Base-by-base conservation (phyloP, 2,113 vertebrate species). In the Balaeniceps rex region DNA sequence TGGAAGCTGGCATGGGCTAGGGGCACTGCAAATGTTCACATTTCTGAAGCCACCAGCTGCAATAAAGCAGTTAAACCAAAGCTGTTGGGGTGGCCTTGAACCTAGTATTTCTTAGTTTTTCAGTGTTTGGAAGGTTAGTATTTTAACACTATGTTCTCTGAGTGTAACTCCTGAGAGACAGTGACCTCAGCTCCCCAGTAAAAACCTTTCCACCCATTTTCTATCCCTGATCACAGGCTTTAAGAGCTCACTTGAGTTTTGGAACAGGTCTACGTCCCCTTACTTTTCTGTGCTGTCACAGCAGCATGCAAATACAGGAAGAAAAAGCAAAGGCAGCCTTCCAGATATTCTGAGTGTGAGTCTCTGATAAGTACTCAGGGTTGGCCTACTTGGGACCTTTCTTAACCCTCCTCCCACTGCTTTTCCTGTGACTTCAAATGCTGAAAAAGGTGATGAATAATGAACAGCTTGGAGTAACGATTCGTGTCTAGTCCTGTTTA, bases 361-460 rank as follows among this genome's bases (percentile, higher is more conserved):
- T 76, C 46, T 74, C 6, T 4, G 28, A 6, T 52, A 47, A 79
- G 14, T 64, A 31, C 8, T 80, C 8, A 58, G 25, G 2, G 6
- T 11, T 83, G 54, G 15, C 12, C 23, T 80, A 2, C 52, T 65
- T 58, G 49, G n/a, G 57, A 65, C 51, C 33, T 82, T 89, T 75
- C 15, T 81, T n/a, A 57, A 5, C 36, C 6, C 14, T 60, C 9
- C 26, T 63, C 33, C 18, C 19, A 14, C 72, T 78, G 29, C 31
- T 55, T 91, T 86, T 5, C 17, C 18, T 69, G 34, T 91, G 64
- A 69, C 85, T 87, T 72, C 52, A 61, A 88, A 65, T 74, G 11
- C 55, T 86, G 76, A 72, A 86, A 92, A 94, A 34, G 9, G 5
- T 7, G n/a, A 66, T 93, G 65, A 96, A 94, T 94, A 95, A 90